These are phyloP conservation scores for Cataglyphis altisquamis DNA, from an alignment of 2,888 invertebrate species.

Conservation along the genomic window DNA sequence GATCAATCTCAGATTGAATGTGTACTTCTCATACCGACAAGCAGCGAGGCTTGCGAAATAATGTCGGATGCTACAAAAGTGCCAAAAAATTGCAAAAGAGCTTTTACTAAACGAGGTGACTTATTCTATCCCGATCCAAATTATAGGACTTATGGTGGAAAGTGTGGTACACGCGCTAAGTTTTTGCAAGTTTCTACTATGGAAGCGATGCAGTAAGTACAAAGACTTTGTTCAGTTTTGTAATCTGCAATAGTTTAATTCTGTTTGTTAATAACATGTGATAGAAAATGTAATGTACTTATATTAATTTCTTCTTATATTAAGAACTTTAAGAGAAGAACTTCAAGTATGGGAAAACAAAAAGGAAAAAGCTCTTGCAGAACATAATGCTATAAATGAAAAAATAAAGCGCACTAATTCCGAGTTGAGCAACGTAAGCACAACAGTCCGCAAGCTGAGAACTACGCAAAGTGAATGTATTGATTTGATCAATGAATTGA, in stretches of 20 bases:
- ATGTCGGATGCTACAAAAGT: slow-evolving; percentile 90
- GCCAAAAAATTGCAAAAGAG: slow-evolving; percentile 90
- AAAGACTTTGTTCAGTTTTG: neutral
- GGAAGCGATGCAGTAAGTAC: slow-evolving; percentile 88
- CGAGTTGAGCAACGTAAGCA: slow-evolving; percentile 70
- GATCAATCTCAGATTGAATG: slow-evolving; percentile 92
- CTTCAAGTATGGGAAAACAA: slow-evolving; percentile 70
- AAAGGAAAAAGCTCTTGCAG: slow-evolving; percentile 47
- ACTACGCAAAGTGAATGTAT: slow-evolving; percentile 69
- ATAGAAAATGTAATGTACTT: slow-evolving; percentile 1
- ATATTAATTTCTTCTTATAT: neutral
- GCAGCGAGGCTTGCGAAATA: slow-evolving; percentile 90
- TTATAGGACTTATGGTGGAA: slow-evolving; percentile 91
- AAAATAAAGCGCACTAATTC: slow-evolving; percentile 68
- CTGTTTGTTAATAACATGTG: neutral
- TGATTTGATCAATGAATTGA: slow-evolving; percentile 74
- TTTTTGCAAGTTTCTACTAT: slow-evolving; percentile 90
- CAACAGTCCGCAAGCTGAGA: slow-evolving; percentile 70
- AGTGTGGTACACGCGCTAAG: slow-evolving; percentile 85
- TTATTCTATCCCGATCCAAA: slow-evolving; percentile 92
- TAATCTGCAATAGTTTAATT: slow-evolving; percentile 31
- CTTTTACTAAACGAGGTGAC: slow-evolving; percentile 90
- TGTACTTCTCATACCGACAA: slow-evolving; percentile 91
- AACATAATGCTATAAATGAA: slow-evolving; percentile 64
- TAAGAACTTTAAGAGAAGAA: slow-evolving; percentile 79